These are phyloP conservation scores for Hormaphis cornu DNA, from an alignment of 1,140 invertebrate species.

Conservation along the genomic window DNA sequence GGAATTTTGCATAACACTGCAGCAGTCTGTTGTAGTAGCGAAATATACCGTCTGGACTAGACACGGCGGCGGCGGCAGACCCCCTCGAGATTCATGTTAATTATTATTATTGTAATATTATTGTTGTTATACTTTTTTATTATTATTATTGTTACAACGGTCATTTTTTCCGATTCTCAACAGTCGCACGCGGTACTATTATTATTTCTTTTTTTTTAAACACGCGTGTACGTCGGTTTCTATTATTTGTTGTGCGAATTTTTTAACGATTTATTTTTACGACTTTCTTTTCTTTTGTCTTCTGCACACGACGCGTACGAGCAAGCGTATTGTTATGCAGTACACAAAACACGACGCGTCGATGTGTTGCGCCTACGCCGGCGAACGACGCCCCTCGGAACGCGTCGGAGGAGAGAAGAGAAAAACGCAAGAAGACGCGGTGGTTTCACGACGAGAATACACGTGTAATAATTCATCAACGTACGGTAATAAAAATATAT, in stretches of 20 bases:
- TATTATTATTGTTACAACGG: conserved; percentile 22
- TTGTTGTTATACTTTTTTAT: background rate
- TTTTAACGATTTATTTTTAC: conserved; percentile 31
- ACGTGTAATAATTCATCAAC: too few species aligned
- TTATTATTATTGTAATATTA: conserved; percentile 13
- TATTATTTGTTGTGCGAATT: conserved; percentile 8
- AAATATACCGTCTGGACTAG: conserved; percentile 1
- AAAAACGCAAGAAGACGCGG: too few species aligned
- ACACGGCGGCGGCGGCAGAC: too few species aligned
- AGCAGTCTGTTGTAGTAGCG: background rate
- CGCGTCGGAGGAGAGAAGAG: too few species aligned
- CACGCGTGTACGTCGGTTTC: background rate
- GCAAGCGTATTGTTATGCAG: conserved; percentile 17
- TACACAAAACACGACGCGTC: too few species aligned
- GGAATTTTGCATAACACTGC: conserved; percentile 22
- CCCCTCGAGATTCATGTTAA: background rate
- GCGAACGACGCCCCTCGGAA: too few species aligned
- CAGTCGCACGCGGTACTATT: background rate
- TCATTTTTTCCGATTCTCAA: conserved; percentile 17
- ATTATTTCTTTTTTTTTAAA: background rate
- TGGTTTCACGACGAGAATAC: too few species aligned
- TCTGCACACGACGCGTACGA: conserved; percentile 4
- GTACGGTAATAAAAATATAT: too few species aligned
- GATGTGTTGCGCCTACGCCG: too few species aligned
- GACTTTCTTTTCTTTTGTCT: conserved; percentile 2